These are phyloP conservation scores for Bombus picipes DNA, from an alignment of 1,140 invertebrate species.

Conservation along the genomic window DNA sequence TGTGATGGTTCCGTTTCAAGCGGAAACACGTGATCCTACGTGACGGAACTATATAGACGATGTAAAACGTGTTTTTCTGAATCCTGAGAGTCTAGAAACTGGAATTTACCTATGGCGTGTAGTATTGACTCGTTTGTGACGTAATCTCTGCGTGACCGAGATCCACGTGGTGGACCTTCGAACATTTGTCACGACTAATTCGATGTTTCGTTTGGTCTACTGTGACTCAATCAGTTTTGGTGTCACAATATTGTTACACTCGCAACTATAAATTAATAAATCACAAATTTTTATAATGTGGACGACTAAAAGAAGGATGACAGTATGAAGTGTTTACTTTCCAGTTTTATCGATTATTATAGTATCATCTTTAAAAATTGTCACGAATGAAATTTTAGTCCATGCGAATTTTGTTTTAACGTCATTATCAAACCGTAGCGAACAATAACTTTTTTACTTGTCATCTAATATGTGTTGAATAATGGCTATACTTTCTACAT, in stretches of 20 bases:
- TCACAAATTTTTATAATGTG: too few species aligned
- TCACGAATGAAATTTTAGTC: neutral
- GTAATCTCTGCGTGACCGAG: neutral
- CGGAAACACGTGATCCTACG: constrained; percentile 19
- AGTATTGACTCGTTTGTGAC: neutral
- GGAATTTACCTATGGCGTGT: too few species aligned
- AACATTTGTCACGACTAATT: neutral
- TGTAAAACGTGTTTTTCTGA: neutral
- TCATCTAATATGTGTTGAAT: too few species aligned
- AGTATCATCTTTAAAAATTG: neutral
- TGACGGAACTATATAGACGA: neutral
- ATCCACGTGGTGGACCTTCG: neutral
- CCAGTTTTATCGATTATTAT: too few species aligned
- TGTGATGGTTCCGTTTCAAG: constrained; percentile 16
- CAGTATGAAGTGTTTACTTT: too few species aligned
- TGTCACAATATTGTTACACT: too few species aligned
- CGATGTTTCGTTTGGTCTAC: neutral
- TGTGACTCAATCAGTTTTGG: too few species aligned
- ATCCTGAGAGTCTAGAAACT: neutral
- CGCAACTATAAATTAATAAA: too few species aligned
- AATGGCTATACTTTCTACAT: neutral
- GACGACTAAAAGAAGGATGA: too few species aligned
- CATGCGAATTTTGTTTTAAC: neutral
- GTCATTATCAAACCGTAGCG: too few species aligned
- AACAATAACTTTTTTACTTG: too few species aligned